These are phyloP conservation scores for Psilopsiagon aurifrons DNA, from an alignment of 2,113 vertebrate species.

Conservation along the genomic window DNA sequence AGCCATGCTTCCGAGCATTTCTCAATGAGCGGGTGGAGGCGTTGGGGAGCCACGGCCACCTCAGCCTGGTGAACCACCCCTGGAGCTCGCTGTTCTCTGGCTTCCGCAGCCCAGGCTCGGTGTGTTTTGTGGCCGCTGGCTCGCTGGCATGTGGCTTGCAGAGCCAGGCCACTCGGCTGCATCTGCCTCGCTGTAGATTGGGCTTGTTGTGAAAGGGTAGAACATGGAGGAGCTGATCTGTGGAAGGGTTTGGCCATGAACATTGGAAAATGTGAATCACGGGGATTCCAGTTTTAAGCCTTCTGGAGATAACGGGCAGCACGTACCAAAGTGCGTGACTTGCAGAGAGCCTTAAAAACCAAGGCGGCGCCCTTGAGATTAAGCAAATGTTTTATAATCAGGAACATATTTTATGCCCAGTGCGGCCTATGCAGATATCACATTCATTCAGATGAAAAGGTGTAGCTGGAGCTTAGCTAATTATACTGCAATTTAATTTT, in stretches of 20 bases:
- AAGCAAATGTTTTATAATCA: constrained; percentile 7
- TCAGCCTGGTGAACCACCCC: not conserved
- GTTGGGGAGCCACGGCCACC: not conserved
- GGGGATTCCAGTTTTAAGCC: constrained; percentile 57
- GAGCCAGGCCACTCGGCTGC: fast-evolving
- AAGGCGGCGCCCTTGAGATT: constrained; percentile 42
- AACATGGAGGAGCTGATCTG: constrained; percentile 7
- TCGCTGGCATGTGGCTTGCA: fast-evolving
- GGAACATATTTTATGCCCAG: constrained; percentile 9
- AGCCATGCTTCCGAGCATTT: not conserved
- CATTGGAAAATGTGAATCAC: constrained; percentile 53
- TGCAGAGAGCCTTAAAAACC: constrained; percentile 47
- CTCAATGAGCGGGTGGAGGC: not conserved
- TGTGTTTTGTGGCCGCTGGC: not conserved
- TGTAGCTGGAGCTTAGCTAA: not conserved
- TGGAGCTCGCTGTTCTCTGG: not conserved
- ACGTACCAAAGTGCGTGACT: constrained; percentile 41
- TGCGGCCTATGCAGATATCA: not conserved
- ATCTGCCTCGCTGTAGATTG: not conserved
- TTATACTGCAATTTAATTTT: not conserved
- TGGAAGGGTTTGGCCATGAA: constrained; percentile 30
- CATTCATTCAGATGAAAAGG: not conserved
- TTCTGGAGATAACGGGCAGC: constrained; percentile 50
- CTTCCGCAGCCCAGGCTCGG: fast-evolving
- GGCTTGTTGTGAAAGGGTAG: not conserved